Conservation (phyloP, 1,140 invertebrate species). For the Maniola jurtina region DNA sequence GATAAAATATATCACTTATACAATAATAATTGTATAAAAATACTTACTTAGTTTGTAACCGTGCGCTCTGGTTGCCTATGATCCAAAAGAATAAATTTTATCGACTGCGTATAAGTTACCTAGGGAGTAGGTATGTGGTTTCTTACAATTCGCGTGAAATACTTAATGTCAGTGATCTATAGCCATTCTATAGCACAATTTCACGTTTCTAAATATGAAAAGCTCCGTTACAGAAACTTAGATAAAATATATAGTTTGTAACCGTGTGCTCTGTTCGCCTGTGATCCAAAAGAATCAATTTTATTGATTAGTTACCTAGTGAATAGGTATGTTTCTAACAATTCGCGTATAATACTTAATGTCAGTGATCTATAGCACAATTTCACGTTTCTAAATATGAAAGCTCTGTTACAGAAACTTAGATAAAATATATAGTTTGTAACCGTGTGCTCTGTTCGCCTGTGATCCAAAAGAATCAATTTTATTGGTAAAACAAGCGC, state of each 20-base stretch:
- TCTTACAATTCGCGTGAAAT: too few species aligned
- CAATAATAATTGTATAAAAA: too few species aligned
- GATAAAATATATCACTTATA: conserved; percentile 12
- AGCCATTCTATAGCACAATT: too few species aligned
- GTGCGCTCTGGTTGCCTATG: conserved; percentile 21
- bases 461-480: conserved; percentile 63
- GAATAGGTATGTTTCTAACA: too few species aligned
- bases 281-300: conserved; percentile 64
- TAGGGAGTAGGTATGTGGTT: too few species aligned
- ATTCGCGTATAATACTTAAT: too few species aligned
- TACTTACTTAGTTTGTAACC: conserved; percentile 1
- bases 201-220: background rate
- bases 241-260: conserved; percentile 10
- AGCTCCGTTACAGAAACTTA: background rate
- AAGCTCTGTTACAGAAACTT: background rate
- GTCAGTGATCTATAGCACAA: too few species aligned
- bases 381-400: background rate
- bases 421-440: conserved; percentile 13
- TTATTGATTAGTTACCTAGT: conserved; percentile 42
- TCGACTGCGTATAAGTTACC: too few species aligned
- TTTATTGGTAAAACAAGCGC: conserved; percentile 72
- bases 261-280: conserved; percentile 10
- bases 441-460: conserved; percentile 3
- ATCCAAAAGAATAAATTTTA: conserved; percentile 70
- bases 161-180: too few species aligned